Percentiles rank a stretch among this genome's conserved stretches.
Conservation (phyloP, 1,140 invertebrate genomes). For the Sycobia sp. region DNA sequence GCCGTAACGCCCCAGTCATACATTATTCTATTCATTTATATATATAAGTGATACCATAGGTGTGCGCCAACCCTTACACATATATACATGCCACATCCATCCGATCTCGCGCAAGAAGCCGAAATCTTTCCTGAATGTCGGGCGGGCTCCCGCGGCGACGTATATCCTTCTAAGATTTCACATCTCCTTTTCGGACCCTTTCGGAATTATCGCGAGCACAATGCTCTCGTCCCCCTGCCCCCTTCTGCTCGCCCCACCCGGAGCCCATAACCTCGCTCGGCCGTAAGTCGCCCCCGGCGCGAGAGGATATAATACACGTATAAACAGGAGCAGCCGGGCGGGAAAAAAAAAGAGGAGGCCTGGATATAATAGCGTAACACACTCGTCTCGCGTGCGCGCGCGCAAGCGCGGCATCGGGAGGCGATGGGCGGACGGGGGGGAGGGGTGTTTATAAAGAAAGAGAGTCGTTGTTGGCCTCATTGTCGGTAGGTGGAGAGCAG, state of each 20-base stretch:
- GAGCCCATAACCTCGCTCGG: neutral
- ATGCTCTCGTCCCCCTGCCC: neutral
- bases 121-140: conserved; percentile 2
- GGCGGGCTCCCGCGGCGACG: neutral
- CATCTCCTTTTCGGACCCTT: conserved; percentile 9
- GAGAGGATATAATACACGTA: too few relatives aligned
- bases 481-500: too few relatives aligned
- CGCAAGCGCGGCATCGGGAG: too few relatives aligned
- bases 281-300: too few relatives aligned
- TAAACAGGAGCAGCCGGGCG: neutral
- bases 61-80: too few relatives aligned
- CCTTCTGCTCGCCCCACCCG: neutral
- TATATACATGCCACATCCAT: too few relatives aligned
- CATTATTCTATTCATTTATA: too few relatives aligned
- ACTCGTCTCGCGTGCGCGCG: neutral
- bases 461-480: neutral
- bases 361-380: conserved; percentile 14
- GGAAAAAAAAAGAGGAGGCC: too few relatives aligned
- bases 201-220: conserved; percentile 30
- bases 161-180: conserved; percentile 33
- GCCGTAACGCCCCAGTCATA: too few relatives aligned
- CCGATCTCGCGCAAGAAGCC: too few relatives aligned
- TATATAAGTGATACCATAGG: too few relatives aligned
- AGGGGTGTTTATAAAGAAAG: conserved; percentile 3
- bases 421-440: neutral